Conservation (phyloP, 2,113 vertebrate species). For the Gracilinanus agilis region DNA sequence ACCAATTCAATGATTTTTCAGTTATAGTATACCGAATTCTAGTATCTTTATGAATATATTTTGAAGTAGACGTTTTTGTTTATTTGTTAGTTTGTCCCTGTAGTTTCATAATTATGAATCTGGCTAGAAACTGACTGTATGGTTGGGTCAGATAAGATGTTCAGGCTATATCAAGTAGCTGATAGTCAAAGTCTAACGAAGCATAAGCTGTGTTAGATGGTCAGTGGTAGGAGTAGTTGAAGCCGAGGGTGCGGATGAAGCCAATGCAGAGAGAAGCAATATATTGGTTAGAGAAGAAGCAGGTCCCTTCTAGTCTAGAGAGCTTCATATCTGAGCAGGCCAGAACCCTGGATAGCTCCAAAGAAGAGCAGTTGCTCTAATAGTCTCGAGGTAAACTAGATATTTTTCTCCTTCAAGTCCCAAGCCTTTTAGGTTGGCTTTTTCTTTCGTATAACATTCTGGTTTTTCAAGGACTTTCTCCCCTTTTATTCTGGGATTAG, state of each 20-base stretch:
- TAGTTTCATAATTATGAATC: background rate
- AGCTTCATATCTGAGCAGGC: background rate
- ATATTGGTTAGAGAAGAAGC: background rate
- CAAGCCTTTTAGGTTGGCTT: background rate
- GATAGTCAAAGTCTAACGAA: background rate
- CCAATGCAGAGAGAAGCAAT: background rate
- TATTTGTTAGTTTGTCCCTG: background rate
- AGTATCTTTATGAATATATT: background rate
- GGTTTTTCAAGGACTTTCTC: background rate
- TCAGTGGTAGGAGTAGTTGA: background rate
- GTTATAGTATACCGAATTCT: background rate
- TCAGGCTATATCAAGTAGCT: background rate
- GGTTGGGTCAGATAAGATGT: background rate
- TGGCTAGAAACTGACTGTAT: background rate
- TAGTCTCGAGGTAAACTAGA: background rate
- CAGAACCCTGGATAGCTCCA: conserved; percentile 5
- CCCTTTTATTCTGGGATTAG: background rate
- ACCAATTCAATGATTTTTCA: background rate
- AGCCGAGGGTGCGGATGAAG: background rate
- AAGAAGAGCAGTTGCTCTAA: background rate
- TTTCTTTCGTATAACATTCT: background rate
- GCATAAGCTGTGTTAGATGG: background rate
- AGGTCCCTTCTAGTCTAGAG: background rate
- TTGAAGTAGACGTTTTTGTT: background rate
- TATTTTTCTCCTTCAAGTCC: background rate